A percentile compares a stretch with the other conserved stretches of the same genome.
Evolutionary conservation across 2,888 invertebrate species (phyloP).

Genomic region (Helleia helle): DNA sequence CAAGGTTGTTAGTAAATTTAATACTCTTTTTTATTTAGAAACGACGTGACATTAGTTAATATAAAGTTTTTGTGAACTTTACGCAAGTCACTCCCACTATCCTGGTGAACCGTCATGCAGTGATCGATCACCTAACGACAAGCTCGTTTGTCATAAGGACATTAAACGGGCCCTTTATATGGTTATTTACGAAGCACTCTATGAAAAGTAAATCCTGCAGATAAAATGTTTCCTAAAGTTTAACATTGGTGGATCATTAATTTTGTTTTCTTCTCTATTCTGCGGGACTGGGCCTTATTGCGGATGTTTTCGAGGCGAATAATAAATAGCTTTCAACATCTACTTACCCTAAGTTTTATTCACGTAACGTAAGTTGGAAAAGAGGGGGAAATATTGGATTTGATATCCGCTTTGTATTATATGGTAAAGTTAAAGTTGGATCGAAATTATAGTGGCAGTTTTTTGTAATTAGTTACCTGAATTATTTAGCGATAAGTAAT

Average conservation of each 20-base stretch:
- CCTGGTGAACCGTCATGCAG: no score
- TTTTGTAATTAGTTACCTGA: no score
- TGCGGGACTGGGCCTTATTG: slow-evolving; percentile 23
- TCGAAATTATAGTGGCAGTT: no score
- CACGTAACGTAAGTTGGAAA: neutral
- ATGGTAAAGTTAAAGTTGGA: no score
- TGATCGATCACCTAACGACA: slow-evolving; percentile 52
- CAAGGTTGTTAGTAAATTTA: no score
- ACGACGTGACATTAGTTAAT: no score
- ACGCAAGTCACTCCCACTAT: neutral
- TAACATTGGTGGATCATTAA: slow-evolving; percentile 55
- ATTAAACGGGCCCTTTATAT: slow-evolving; percentile 55
- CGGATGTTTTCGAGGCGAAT: slow-evolving; percentile 24
- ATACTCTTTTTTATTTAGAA: no score
- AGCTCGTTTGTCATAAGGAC: slow-evolving; percentile 60
- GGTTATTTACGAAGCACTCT: slow-evolving; percentile 54
- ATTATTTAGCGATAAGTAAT: no score
- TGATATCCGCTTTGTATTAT: no score
- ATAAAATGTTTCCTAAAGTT: slow-evolving; percentile 46
- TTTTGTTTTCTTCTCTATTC: slow-evolving; percentile 31
- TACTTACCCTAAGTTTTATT: slow-evolving; percentile 14
- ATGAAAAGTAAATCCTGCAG: slow-evolving; percentile 43
- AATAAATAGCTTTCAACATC: slow-evolving; percentile 21
- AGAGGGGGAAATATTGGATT: neutral
- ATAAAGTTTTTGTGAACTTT: neutral